Conservation (phyloP, 2,888 invertebrate genomes). For the Aproaerema taeniolella region DNA sequence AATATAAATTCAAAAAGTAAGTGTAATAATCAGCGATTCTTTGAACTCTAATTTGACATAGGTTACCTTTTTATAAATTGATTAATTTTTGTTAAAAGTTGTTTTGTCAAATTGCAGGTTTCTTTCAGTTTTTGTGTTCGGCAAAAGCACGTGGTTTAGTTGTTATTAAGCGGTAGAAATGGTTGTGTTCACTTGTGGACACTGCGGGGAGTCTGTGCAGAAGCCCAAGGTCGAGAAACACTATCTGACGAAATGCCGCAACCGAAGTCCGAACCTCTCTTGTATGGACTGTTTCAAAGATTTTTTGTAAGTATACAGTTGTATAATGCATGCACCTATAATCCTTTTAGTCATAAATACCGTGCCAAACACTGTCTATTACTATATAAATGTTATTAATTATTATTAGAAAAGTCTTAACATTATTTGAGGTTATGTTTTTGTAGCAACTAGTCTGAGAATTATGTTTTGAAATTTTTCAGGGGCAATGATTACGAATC, state of each 20-base stretch:
- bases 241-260: constrained; percentile 84
- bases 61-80: neutral
- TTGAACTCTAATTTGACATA: neutral
- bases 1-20: constrained; percentile 7
- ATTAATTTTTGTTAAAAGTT: neutral
- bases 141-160: constrained; percentile 17
- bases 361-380: no score
- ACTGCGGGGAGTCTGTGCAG: constrained; percentile 93
- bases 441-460: no score
- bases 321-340: no score
- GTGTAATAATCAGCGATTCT: no score
- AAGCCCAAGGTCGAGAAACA: constrained; percentile 96
- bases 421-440: no score
- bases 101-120: constrained; percentile 12
- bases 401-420: no score
- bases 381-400: no score
- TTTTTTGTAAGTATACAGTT: constrained; percentile 80
- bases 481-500: constrained; percentile 85
- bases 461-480: no score
- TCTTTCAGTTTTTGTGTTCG: constrained; percentile 16
- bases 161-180: constrained; percentile 60
- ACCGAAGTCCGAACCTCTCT: constrained; percentile 82
- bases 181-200: constrained; percentile 96
- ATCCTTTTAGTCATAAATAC: no score
- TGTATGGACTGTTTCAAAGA: constrained; percentile 97